Conservation (phyloP, 2,113 vertebrate genomes). For the Tupaia tana region DNA sequence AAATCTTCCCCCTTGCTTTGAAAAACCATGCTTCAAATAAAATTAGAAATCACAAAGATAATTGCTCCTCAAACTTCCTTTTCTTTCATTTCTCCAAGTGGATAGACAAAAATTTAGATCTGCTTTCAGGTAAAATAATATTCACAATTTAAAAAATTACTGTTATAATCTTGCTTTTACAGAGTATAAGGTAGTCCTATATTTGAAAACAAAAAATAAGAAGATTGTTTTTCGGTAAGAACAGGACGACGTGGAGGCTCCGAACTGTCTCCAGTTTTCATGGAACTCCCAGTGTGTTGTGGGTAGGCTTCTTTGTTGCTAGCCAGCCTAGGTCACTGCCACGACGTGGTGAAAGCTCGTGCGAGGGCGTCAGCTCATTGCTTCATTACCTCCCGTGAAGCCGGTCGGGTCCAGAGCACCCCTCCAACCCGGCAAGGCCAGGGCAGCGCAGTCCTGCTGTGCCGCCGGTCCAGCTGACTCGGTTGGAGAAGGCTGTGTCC, state of each 20-base stretch:
- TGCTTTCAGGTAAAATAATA: constrained; percentile 66
- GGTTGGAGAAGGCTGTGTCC: too few species aligned
- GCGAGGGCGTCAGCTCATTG: neutral
- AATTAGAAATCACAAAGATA: neutral
- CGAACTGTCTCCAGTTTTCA: constrained; percentile 55
- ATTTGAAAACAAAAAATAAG: constrained; percentile 66
- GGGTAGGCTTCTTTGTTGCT: constrained; percentile 17
- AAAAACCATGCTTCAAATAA: neutral
- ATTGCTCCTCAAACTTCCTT: constrained; percentile 20
- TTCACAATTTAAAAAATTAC: neutral
- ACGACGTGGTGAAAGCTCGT: neutral
- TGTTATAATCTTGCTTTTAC: constrained; percentile 58
- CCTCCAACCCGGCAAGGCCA: too few species aligned
- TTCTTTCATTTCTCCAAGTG: neutral
- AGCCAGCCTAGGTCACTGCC: neutral
- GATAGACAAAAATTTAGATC: constrained; percentile 61
- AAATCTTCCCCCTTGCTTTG: neutral
- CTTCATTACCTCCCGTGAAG: neutral
- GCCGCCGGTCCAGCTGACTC: too few species aligned
- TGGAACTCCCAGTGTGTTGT: neutral
- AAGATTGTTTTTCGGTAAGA: constrained; percentile 60
- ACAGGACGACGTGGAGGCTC: constrained; percentile 51
- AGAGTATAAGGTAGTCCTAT: neutral
- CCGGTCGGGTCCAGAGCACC: neutral
- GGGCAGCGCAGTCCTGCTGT: too few species aligned